A percentile compares a stretch with the other conserved stretches of the same genome.
These are phyloP conservation scores for Bradypodion pumilum DNA, from an alignment of 2,797 vertebrate species.

Conservation along the genomic window DNA sequence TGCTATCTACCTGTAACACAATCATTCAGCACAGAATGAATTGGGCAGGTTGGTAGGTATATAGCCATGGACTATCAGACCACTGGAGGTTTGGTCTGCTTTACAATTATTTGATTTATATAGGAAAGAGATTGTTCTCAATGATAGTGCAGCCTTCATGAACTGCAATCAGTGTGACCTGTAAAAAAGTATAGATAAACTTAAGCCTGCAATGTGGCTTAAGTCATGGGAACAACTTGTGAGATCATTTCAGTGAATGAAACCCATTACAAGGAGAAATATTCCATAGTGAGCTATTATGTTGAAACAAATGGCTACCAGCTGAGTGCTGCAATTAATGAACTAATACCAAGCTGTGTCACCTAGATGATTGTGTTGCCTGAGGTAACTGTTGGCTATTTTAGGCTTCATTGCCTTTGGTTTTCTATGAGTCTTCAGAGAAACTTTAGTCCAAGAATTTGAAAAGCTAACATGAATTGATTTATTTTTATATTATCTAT, in stretches of 20 bases:
- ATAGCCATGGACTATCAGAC: not conserved
- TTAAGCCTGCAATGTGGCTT: not conserved
- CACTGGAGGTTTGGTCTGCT: not conserved
- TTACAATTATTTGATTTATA: not conserved
- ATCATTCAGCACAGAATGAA: not conserved
- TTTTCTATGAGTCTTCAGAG: not conserved
- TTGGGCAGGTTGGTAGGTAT: not conserved
- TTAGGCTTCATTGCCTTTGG: constrained; percentile 10
- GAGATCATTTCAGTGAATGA: not conserved
- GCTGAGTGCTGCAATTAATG: constrained; percentile 30
- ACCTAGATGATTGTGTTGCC: constrained; percentile 35
- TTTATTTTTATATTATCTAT: not conserved
- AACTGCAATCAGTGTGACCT: not conserved
- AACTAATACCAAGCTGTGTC: constrained; percentile 22
- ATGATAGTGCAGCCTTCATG: not conserved
- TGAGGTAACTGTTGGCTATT: constrained; percentile 38
- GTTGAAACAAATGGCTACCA: not conserved
- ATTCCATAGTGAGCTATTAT: not conserved
- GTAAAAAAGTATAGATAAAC: not conserved
- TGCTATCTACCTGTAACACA: not conserved
- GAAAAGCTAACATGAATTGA: not conserved
- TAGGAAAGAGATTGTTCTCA: not conserved
- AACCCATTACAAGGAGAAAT: constrained; percentile 38
- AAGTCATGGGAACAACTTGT: not conserved
- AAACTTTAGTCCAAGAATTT: not conserved